Base-by-base conservation (phyloP, 2,113 vertebrate species). In the Nannobrachium achirus region DNA sequence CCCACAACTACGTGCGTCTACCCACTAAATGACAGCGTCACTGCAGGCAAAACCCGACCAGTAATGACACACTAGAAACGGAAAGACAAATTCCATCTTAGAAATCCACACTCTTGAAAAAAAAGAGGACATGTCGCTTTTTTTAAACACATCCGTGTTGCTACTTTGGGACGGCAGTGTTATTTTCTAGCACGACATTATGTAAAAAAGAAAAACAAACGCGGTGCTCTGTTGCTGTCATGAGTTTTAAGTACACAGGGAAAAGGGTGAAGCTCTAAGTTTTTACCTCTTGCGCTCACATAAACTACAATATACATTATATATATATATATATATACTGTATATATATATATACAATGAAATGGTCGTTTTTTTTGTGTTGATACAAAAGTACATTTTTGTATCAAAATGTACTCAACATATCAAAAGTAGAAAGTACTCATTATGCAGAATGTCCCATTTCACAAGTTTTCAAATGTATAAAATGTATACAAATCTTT, bases 1-100 rank as follows among this genome's bases (percentile, higher is more conserved):
- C 64, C 25, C 4, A 73, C 68, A 59, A 59, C n/a, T n/a, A n/a
- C n/a, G n/a, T 61, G 41, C 15, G n/a, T 63, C 51, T 42, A 57
- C 44, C 8, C n/a, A 7, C 40, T 9, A 41, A 41, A 41, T 41
- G 40, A 41, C 40, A 41, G 40, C 19, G 25, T 16, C 59, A 51
- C 51, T 52, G 3, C 14, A 70, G 40, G 66, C 48, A 46, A 73
- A 77, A n/a, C 19, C 44, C 15, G 14, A 40, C 49, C 55, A 16
- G 73, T 66, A 71, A 58, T 13, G 13, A 56, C 39, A 42, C 18
- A 46, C 14, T 63, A 40, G 6, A 45, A 67, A 59, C 1, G 1
- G 41, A 52, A 53, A 63, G 15, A 18, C n/a, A 39, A 38, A 70
- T 49, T 50, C 53, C 8, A 19, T 44, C 4, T 1, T 40, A 56